Conservation (phyloP, 2,113 vertebrate species). For the Gallinago paraguaiae region DNA sequence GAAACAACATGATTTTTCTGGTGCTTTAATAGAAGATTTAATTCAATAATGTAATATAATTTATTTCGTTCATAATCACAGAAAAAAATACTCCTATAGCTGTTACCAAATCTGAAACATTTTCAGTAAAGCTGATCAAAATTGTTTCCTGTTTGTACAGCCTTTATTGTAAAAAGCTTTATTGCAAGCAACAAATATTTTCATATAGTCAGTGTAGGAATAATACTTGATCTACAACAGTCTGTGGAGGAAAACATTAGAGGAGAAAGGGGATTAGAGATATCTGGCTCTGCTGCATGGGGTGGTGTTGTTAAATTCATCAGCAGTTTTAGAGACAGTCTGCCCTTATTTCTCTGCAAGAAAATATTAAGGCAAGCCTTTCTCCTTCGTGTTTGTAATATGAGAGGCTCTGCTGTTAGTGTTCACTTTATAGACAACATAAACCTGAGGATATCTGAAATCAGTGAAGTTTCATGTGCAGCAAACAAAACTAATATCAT, state of each 20-base stretch:
- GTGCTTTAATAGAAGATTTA: slow-evolving; percentile 3
- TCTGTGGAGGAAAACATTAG: background rate
- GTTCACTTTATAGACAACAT: background rate
- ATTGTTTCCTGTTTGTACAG: background rate
- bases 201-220: background rate
- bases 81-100: background rate
- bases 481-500: slow-evolving; percentile 12
- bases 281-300: background rate
- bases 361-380: background rate
- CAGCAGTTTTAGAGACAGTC: background rate
- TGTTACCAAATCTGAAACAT: background rate
- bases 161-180: background rate
- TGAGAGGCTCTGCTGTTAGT: background rate
- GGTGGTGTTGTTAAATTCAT: background rate
- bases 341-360: background rate
- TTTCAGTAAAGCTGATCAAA: background rate
- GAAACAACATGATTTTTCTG: slow-evolving; percentile 35
- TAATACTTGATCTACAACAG: background rate
- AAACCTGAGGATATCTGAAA: slow-evolving; percentile 19
- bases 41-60: slow-evolving; percentile 18
- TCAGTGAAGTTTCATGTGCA: background rate
- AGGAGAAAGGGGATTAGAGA: slow-evolving; percentile 3
- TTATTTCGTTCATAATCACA: background rate
- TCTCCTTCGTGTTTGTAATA: background rate
- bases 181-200: background rate